Conservation (phyloP, 2,797 vertebrate species). For the Falco rusticolus region DNA sequence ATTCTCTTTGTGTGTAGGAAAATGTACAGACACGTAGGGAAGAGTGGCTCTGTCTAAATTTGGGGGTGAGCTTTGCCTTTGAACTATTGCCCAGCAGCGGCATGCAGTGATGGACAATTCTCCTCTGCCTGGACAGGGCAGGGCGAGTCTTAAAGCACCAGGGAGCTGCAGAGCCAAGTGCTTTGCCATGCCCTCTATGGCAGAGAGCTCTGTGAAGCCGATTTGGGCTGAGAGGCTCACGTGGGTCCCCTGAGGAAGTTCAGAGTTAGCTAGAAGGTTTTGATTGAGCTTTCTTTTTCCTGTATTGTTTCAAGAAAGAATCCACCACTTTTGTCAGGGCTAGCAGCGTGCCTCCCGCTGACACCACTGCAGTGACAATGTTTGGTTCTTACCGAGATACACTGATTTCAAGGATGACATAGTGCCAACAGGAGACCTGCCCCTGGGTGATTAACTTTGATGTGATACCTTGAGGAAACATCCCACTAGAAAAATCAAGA, state of each 20-base stretch:
- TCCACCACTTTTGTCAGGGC: accelerated
- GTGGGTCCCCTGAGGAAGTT: accelerated
- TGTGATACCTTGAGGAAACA: not conserved
- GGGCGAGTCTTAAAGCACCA: not conserved
- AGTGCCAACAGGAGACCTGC: not conserved
- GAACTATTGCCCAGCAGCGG: not conserved
- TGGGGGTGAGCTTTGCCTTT: not conserved
- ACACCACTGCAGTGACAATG: not conserved
- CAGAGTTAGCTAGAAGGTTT: not conserved
- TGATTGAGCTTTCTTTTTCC: not conserved
- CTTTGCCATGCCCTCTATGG: not conserved
- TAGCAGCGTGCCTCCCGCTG: not conserved
- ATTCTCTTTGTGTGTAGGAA: not conserved
- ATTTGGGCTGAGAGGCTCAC: not conserved
- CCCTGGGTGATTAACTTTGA: not conserved
- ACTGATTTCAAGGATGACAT: not conserved
- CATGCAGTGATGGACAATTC: not conserved
- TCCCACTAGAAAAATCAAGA: not conserved
- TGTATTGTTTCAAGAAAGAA: not conserved
- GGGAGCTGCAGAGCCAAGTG: not conserved
- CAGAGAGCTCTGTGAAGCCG: not conserved
- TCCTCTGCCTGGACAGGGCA: not conserved
- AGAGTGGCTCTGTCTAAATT: too few species aligned
- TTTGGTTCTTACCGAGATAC: not conserved
- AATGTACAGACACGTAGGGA: not conserved